These are phyloP conservation scores for Spongilla lacustris DNA, from an alignment of 37 sponge, comb jelly and placozoan species.

Conservation along the genomic window DNA sequence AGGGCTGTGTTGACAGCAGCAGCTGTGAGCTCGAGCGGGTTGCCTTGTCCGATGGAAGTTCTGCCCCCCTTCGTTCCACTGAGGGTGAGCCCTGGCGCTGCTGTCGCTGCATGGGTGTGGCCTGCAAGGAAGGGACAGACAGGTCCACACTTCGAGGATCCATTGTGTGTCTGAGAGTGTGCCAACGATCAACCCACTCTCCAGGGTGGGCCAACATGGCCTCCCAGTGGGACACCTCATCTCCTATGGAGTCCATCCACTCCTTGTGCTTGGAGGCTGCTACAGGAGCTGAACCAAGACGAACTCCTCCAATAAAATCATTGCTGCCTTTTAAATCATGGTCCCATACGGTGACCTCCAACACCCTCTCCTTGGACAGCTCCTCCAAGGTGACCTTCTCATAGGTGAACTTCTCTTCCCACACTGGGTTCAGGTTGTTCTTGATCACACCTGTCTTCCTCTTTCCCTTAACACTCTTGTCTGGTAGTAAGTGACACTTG, in stretches of 20 bases:
- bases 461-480: conserved; percentile 20
- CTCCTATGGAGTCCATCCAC: conserved; percentile 54
- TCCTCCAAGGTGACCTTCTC: conserved; percentile 17
- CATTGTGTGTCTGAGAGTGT: conserved; percentile 50
- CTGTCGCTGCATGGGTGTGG: too few species aligned
- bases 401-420: conserved; percentile 52
- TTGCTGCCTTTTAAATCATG: conserved; percentile 49
- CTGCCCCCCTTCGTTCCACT: too few species aligned
- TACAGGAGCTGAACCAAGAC: conserved; percentile 32
- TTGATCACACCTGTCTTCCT: conserved; percentile 51
- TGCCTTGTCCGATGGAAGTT: too few species aligned
- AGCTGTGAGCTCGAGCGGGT: too few species aligned
- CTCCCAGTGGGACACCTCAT: conserved; percentile 70
- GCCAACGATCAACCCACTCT: conserved; percentile 71
- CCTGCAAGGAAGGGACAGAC: neutral
- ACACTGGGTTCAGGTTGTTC: conserved; percentile 57
- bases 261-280: neutral
- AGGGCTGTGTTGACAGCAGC: too few species aligned
- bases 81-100: too few species aligned
- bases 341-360: conserved; percentile 77
- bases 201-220: conserved; percentile 47
- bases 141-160: neutral
- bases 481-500: conserved; percentile 58
- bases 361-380: conserved; percentile 25
- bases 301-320: conserved; percentile 67